Evolutionary conservation across 1,140 invertebrate genomes (phyloP).

Genomic region (Argopecten irradians): DNA sequence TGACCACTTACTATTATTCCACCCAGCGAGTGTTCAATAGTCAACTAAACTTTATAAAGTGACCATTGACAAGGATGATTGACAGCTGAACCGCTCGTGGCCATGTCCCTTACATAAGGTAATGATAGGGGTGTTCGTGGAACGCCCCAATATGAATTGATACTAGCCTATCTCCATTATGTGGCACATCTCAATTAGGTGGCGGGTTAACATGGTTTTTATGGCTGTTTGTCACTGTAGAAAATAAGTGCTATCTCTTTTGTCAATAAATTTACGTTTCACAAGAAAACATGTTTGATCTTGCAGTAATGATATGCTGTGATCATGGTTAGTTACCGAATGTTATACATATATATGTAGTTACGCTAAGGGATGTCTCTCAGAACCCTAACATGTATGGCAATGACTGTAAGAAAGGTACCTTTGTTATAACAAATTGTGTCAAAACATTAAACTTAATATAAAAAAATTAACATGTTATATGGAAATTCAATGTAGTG

Average conservation of each 20-base stretch:
- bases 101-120: neutral
- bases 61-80: neutral
- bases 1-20: neutral
- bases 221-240: neutral
- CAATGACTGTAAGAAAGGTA: no score
- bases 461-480: no score
- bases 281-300: neutral
- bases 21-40: neutral
- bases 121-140: neutral
- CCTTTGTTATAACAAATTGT: no score
- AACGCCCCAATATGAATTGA: neutral
- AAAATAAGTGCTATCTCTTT: neutral
- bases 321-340: no score
- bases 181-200: neutral
- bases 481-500: no score
- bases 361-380: no score
- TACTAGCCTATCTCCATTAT: neutral
- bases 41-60: neutral
- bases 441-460: no score
- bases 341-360: no score
- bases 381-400: no score
- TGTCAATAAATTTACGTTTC: neutral
- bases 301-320: no score
- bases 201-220: neutral
- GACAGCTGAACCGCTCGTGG: slow-evolving; percentile 13